Conservation (phyloP, 2,113 vertebrate species). For the Aegithalos caudatus region DNA sequence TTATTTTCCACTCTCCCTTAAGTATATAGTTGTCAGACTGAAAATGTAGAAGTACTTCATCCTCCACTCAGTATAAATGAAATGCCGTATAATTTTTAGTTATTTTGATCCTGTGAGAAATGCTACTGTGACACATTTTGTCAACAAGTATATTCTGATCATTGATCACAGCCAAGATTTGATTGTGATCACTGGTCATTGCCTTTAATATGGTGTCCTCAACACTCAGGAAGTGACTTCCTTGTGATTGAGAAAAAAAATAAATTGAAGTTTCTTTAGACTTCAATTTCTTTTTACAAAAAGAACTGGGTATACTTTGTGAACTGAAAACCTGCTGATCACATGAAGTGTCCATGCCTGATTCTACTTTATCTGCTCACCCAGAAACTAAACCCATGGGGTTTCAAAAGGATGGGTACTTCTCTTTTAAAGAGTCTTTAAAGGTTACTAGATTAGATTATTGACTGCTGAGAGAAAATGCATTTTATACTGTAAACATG, state of each 20-base stretch:
- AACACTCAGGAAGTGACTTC: neutral
- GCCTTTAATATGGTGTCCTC: neutral
- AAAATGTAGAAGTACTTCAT: neutral
- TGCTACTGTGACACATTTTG: neutral
- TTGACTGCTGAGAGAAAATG: neutral
- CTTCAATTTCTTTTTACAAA: neutral
- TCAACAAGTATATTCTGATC: neutral
- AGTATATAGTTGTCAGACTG: neutral
- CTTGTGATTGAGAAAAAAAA: neutral
- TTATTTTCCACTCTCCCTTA: neutral
- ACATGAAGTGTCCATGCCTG: neutral
- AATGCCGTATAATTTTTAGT: neutral
- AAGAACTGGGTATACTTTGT: neutral
- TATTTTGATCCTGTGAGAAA: neutral
- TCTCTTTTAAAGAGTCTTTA: neutral
- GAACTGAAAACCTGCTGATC: neutral
- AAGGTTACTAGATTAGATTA: neutral
- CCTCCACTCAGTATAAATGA: neutral
- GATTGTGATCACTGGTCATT: neutral
- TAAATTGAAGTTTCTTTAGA: neutral
- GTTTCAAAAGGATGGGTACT: neutral
- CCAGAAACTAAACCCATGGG: neutral
- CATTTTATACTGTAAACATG: neutral
- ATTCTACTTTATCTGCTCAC: neutral
- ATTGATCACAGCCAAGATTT: neutral